Evolutionary conservation across 2,797 vertebrate genomes (phyloP).

Genomic region (Chelonia mydas): DNA sequence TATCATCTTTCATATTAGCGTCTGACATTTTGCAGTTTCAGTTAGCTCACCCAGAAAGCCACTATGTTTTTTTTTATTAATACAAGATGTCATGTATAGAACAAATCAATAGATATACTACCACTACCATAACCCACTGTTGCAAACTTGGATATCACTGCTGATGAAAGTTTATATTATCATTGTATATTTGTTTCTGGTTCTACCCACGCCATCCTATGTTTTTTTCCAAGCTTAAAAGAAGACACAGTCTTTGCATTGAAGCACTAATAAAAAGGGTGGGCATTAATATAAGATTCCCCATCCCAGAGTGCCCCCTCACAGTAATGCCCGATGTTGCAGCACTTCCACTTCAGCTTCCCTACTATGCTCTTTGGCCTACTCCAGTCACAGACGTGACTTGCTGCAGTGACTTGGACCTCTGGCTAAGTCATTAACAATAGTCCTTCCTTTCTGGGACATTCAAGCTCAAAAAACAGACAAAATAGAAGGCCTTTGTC

Average conservation of each 20-base stretch:
- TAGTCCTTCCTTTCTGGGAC: neutral
- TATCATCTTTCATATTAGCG: neutral
- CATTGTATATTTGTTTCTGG: neutral
- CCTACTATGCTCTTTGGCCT: neutral
- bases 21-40: neutral
- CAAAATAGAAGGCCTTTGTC: neutral
- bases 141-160: neutral
- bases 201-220: neutral
- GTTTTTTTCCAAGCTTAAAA: neutral
- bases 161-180: neutral
- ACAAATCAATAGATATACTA: fast-evolving
- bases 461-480: neutral
- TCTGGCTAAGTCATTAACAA: neutral
- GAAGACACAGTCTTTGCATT: neutral
- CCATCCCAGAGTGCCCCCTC: neutral
- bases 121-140: neutral
- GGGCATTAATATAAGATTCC: neutral
- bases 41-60: slow-evolving; percentile 16
- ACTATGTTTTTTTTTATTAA: neutral
- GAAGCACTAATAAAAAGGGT: neutral
- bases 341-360: neutral
- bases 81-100: neutral
- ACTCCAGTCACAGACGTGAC: neutral
- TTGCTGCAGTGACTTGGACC: neutral
- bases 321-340: neutral